A percentile compares a stretch with the other conserved stretches of the same genome.
Evolutionary conservation across 2,888 invertebrate genomes (phyloP).

Genomic region (Pharmacophagus antenor): DNA sequence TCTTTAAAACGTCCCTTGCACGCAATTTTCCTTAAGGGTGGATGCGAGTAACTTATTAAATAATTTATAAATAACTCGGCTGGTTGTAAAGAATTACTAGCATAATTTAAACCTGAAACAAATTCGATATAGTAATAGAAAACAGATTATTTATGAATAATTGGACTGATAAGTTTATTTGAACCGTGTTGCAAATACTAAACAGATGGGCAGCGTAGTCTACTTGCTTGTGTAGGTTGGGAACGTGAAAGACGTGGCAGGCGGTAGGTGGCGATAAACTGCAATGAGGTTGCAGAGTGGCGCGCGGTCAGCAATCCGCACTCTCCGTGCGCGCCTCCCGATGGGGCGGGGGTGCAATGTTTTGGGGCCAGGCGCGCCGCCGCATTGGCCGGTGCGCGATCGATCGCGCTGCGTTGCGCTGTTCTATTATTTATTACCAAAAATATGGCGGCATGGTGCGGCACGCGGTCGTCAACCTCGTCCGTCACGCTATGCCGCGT

Average conservation of each 20-base stretch:
- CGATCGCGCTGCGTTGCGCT: conserved; percentile 70
- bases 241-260: neutral
- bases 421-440: conserved; percentile 76
- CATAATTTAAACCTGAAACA: no score
- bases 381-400: conserved; percentile 63
- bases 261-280: conserved; percentile 28
- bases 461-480: conserved; percentile 35
- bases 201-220: neutral
- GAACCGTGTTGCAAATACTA: neutral
- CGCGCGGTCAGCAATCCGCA: conserved; percentile 30
- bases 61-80: no score
- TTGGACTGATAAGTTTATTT: no score
- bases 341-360: conserved; percentile 34
- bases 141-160: no score
- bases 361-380: conserved; percentile 50
- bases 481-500: conserved; percentile 27
- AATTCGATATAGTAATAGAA: no score
- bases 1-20: no score
- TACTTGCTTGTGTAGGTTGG: neutral
- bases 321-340: conserved; percentile 35
- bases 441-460: conserved; percentile 71
- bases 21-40: no score
- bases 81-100: no score
- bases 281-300: conserved; percentile 33
- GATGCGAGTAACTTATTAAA: no score